Evolutionary conservation across 2,888 invertebrate genomes (phyloP).

Genomic region (Epistrophe eligans): DNA sequence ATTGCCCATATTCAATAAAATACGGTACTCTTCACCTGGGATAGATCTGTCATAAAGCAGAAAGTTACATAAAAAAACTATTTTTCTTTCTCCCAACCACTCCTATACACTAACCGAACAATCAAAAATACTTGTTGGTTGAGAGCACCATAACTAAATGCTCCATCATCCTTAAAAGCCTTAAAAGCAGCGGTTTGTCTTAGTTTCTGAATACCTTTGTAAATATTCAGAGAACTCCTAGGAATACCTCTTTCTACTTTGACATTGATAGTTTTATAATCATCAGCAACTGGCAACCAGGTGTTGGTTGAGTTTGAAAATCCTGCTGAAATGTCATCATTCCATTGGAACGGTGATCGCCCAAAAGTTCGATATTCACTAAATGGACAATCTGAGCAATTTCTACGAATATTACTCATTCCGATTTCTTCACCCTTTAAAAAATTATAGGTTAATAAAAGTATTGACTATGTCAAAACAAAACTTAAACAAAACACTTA

Average conservation of each 20-base stretch:
- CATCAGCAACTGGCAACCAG: conserved; percentile 88
- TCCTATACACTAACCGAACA: conserved; percentile 77
- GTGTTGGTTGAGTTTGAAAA: conserved; percentile 86
- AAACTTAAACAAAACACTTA: conserved; percentile 33
- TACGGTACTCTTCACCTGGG: conserved; percentile 79
- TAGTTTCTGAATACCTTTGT: conserved; percentile 85
- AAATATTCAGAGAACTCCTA: conserved; percentile 86
- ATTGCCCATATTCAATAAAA: conserved; percentile 75
- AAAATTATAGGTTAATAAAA: not conserved
- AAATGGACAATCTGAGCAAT: conserved; percentile 85
- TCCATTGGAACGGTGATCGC: conserved; percentile 88
- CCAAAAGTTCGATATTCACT: conserved; percentile 80
- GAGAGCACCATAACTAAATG: conserved; percentile 80
- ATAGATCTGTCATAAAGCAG: conserved; percentile 76
- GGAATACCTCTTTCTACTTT: conserved; percentile 84
- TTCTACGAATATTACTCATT: conserved; percentile 85
- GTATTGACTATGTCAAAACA: conserved; percentile 77
- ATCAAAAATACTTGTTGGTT: conserved; percentile 80
- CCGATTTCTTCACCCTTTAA: conserved; percentile 88
- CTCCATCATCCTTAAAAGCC: conserved; percentile 78
- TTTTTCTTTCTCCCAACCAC: not conserved
- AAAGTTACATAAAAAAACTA: no score
- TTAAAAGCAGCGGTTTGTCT: conserved; percentile 84
- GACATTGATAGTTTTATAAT: conserved; percentile 86
- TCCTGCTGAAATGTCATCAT: conserved; percentile 84